Evolutionary conservation across 2,113 vertebrate species (phyloP), one percentile per base, ranked within the genome.

Genomic region (Equus przewalskii): DNA sequence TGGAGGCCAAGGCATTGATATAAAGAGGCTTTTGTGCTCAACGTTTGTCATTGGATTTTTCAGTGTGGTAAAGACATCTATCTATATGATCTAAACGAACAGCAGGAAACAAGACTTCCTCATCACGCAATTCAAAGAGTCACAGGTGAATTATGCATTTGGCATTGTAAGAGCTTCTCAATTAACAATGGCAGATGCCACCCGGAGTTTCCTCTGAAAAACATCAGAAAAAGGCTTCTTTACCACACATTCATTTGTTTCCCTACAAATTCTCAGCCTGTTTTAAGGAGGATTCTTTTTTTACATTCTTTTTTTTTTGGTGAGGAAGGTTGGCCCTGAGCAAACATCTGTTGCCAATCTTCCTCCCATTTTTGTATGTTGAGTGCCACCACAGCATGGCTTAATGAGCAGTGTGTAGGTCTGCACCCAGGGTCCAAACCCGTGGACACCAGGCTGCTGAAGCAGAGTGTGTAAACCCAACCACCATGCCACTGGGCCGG

Each of bases 101-200:
- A 96, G 97, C 92, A 91, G 97, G 98, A 97, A 96, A 64, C 92
- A 78, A 91, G 73, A 89, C 96, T 98, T 98, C 96, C 97, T 97
- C 96, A 58, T 93, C 97, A 91, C 85, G 80, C 87, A 94, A 94
- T 96, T 98, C 95, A 96, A 96, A 89, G 94, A 97, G 76, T 97
- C 91, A 79, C 97, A 96, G 92, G 98, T 97, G 97, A 98, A 94
- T 94, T 97, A 96, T 94, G 92, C 97, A 89, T 96, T 96, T 65
- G 94, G 96, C 86, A 96, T 97, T 98, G 92, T 96, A 76, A 91
- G 84, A 95, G 79, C 85, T 22, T 95, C 92, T 94, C 95, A 86
- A 75, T 97, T 97, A 97, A 97, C 97, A 97, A 95, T 96, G 80
- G 91, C 95, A 89, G 97, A 94, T 97, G 97, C 95, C 96, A 97